Conservation (phyloP, 2,797 vertebrate genomes). For the Muscicapa comitata region DNA sequence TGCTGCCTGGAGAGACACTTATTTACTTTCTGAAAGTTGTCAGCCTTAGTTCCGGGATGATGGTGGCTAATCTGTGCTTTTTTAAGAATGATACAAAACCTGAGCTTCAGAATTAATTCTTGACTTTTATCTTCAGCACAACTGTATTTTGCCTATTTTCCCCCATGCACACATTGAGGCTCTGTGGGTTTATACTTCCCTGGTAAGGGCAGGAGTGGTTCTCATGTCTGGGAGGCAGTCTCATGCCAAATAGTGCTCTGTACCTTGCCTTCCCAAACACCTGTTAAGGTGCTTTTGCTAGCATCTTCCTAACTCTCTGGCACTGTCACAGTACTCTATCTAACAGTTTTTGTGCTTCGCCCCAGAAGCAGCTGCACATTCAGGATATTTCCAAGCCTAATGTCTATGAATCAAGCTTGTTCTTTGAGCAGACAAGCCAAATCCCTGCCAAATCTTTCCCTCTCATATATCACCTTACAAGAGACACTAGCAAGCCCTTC, state of each 20-base stretch:
- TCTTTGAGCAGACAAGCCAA: neutral
- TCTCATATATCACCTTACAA: neutral
- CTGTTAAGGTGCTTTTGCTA: neutral
- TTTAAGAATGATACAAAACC: neutral
- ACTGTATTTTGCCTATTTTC: neutral
- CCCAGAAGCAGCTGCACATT: neutral
- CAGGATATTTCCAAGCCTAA: neutral
- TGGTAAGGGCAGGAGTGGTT: neutral
- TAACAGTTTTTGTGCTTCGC: neutral
- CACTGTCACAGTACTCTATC: neutral
- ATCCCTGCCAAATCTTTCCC: neutral
- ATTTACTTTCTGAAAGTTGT: conserved; percentile 13
- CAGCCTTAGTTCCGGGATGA: conserved; percentile 19
- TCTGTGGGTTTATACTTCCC: neutral
- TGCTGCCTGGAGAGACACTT: neutral
- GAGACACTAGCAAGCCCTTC: neutral
- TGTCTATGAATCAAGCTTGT: neutral
- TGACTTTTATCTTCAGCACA: neutral
- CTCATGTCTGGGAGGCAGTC: neutral
- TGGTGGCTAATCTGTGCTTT: neutral
- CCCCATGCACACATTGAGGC: neutral
- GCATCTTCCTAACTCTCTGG: neutral
- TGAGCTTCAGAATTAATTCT: neutral
- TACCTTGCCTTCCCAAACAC: neutral
- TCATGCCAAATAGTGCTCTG: neutral